Base-by-base conservation (phyloP, 2,797 vertebrate genomes). In the Zalophus californianus region DNA sequence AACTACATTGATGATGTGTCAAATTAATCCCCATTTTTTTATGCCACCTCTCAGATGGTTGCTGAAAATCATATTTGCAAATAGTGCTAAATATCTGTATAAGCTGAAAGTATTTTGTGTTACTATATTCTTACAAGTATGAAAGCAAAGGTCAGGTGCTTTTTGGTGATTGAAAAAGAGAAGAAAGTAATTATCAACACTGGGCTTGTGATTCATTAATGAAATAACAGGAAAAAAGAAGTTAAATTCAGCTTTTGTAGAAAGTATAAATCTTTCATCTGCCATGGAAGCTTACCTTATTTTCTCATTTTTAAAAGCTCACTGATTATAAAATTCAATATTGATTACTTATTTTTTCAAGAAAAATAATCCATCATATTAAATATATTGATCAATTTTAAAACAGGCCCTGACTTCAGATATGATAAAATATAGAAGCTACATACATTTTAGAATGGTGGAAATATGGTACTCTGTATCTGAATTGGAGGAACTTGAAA, bases 51-150 rank as follows among this genome's bases (percentile, higher is more conserved):
- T 92, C 38, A 86, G 80, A 38, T 86, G 41, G 64, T 75, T 80
- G n/a, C 64, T 58, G 23, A 96, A 95, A 95, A 75, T 75, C 11
- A 12, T 75, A 60, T 92, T 86, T 86, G 14, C n/a, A 82, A 90
- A 82, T 23, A 93, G 68, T 75, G 44, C 29, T 75, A 68, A 90
- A 48, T 66, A 23, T 90, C 27, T 80, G n/a, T 7, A 82, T 73
- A 68, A 18, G 58, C n/a, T 68, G 14, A 75, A 86, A n/a, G 15
- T 95, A 21, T 52, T 85, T 80, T 75, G 21, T 86, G 13, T 92
- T 88, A 64, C 44, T 83, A 27, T 75, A 48, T 82, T 80, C n/a
- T 79, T 75, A 77, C 10, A 86, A 86, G 20, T 50, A 84, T 68
- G 75, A 62, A 92, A 95, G 23, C 38, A 95, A 90, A 93, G 5